Evolutionary conservation across 2,888 invertebrate genomes (phyloP), one percentile per base, ranked within the genome.

Genomic region (Hypolimnas misippus): DNA sequence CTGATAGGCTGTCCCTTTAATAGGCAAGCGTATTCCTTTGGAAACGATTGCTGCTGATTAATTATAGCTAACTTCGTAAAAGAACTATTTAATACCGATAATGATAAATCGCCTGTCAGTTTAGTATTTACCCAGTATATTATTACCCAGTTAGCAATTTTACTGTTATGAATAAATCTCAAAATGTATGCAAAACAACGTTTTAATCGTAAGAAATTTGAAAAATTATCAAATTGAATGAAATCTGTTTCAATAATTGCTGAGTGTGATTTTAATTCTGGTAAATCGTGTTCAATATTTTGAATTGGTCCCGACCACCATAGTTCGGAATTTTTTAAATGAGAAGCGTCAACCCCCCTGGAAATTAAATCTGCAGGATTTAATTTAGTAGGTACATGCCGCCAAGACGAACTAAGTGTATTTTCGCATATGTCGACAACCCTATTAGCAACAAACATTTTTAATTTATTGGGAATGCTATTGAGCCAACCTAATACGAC

Each of bases 381-480:
- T 7, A 19, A 1, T n/a, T 57, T 29, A 3, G 58, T 57, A 14
- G 38, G 40, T 6, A 66, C 51, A 53, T 64, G 64, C 6, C 21
- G 25, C 64, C 67, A 67, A 2, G 31, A 6, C 7, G 42, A 44
- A 40, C 5, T 16, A 1, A 56, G 10, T 2, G 71, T 68, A 1
- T 66, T 19, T 1, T 68, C 57, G 35, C 69, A 60, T 16, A 73
- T 68, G 49, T 67, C 66, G 7, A 16, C 29, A 0, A 71, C 67
- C 14, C 73, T 56, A 49, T 71, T 68, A 1, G 61, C 10, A 4
- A 71, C 71, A 57, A 70, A 73, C 0, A 65, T 54, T 57, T 73
- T 67, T 4, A 70, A 29, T 19, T 46, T 49, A 16, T 58, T 51
- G 10, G 52, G 35, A 7, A 17, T 31, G 10, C 4, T 21, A 1